Conservation (phyloP, 2,888 invertebrate genomes). For the Chrysina gloriosa region DNA sequence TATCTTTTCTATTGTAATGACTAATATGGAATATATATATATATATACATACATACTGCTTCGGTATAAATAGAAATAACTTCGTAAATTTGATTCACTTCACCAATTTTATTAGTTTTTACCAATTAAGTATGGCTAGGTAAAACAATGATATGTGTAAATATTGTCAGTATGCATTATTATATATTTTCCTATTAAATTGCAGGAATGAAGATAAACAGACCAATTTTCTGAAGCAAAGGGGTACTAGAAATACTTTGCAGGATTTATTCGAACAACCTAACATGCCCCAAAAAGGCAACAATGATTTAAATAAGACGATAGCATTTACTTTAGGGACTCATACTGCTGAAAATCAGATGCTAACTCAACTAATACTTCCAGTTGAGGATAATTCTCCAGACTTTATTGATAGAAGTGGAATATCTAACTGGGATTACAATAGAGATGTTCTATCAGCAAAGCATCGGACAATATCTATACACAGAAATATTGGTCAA, state of each 20-base stretch:
- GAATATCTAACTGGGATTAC: background rate
- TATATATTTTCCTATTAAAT: too few species aligned
- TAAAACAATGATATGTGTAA: background rate
- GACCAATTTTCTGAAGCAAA: background rate
- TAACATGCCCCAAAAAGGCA: background rate
- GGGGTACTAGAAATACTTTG: conserved; percentile 5
- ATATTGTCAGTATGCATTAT: too few species aligned
- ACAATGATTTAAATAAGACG: background rate
- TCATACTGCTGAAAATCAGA: background rate
- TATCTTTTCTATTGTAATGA: too few species aligned
- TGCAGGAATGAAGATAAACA: too few species aligned
- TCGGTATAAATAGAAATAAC: too few species aligned
- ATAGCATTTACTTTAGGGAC: background rate
- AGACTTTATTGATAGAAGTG: background rate
- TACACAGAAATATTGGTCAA: conserved; percentile 46
- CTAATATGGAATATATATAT: too few species aligned
- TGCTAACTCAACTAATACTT: background rate
- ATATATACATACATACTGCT: too few species aligned
- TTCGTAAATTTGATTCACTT: too few species aligned
- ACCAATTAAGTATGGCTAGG: too few species aligned
- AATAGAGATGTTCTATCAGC: conserved; percentile 11
- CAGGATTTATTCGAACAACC: conserved; percentile 6
- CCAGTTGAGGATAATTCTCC: conserved; percentile 6
- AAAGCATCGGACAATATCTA: conserved; percentile 46
- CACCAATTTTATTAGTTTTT: too few species aligned